Percentiles rank a stretch among this genome's conserved stretches.
Conservation (phyloP, 2,113 vertebrate genomes). For the Todiramphus chloris region DNA sequence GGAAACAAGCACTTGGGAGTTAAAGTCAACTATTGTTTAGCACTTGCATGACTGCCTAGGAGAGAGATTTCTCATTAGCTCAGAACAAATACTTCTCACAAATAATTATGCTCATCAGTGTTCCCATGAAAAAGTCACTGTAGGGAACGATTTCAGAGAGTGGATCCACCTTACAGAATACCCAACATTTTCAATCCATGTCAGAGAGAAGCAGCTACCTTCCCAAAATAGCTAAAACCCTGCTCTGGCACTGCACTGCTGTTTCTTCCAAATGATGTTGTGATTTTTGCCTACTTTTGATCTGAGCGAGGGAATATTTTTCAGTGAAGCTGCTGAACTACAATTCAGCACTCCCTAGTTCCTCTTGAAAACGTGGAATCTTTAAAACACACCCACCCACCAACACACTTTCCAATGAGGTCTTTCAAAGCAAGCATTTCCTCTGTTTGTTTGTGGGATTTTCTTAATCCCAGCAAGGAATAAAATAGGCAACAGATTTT, state of each 20-base stretch:
- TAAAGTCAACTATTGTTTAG: background rate
- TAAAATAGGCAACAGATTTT: background rate
- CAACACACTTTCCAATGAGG: background rate
- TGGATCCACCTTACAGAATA: background rate
- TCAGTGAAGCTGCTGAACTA: background rate
- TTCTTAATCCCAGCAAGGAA: background rate
- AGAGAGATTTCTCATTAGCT: background rate
- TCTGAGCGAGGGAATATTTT: background rate
- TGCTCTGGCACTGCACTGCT: background rate
- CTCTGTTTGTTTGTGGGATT: background rate
- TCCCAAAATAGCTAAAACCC: background rate
- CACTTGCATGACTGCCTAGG: background rate
- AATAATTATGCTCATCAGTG: background rate
- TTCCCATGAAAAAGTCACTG: background rate
- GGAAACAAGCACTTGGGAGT: background rate
- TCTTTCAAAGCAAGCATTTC: background rate
- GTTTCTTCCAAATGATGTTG: background rate
- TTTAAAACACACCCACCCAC: background rate
- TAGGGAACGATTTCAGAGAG: no score
- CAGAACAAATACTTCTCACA: background rate
- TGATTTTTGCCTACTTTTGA: background rate
- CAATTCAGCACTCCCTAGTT: background rate
- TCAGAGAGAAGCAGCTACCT: constrained; percentile 2
- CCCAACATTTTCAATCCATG: background rate
- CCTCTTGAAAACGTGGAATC: background rate